These are phyloP conservation scores for Listrodromus nycthemerus DNA, from an alignment of 2,888 invertebrate species.

Conservation along the genomic window DNA sequence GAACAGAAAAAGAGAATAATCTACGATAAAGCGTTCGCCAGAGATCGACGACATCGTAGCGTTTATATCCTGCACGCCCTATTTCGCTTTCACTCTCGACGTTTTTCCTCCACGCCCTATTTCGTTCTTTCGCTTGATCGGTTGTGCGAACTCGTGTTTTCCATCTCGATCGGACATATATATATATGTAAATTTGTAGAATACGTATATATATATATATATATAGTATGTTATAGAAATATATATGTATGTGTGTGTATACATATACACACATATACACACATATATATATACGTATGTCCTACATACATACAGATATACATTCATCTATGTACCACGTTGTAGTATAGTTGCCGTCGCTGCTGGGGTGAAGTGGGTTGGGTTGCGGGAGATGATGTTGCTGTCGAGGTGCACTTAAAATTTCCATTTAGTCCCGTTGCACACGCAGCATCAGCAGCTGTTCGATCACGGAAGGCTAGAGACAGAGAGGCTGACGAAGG, in stretches of 20 bases:
- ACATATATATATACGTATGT: too few species aligned
- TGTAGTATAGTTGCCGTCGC: background rate
- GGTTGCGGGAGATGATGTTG: conserved; percentile 45
- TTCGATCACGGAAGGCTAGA: conserved; percentile 67
- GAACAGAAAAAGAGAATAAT: conserved; percentile 11
- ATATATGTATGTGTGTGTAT: background rate
- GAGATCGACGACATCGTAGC: conserved; percentile 36
- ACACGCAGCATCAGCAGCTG: conserved; percentile 70
- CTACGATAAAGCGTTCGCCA: conserved; percentile 43
- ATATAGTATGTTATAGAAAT: too few species aligned
- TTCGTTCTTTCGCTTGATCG: conserved; percentile 65
- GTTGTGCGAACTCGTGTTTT: conserved; percentile 23
- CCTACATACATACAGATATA: background rate
- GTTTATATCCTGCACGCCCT: conserved; percentile 64
- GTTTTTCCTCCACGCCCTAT: conserved; percentile 66
- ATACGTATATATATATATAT: background rate
- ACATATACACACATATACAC: background rate
- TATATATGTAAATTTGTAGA: too few species aligned
- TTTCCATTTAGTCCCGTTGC: conserved; percentile 76
- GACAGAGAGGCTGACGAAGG: conserved; percentile 42
- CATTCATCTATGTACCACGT: background rate
- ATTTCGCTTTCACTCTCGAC: conserved; percentile 59
- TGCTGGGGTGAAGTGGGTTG: conserved; percentile 24
- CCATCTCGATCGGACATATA: conserved; percentile 25
- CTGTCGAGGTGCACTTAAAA: conserved; percentile 75